Base-by-base conservation (phyloP, 2,888 invertebrate species). In the Glyphotaelius pellucidus region DNA sequence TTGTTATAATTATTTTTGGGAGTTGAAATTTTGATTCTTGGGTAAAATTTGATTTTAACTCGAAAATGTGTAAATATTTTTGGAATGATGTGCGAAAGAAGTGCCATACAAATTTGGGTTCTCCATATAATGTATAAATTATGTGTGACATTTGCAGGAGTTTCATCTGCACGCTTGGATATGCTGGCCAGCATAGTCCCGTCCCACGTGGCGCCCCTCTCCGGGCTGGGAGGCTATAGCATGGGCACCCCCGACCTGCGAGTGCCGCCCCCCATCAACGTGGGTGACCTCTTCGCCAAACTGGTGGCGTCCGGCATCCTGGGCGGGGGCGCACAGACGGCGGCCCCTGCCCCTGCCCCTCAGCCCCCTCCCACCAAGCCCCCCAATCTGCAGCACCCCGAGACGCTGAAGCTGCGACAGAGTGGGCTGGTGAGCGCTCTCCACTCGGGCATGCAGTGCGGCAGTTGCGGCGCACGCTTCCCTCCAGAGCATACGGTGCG, bases 371-470 rank as follows among this genome's bases (percentile, higher is more conserved):
- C 30, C 25, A 12, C 35, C 81, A 35, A 88, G 14, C 67, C n/a
- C 15, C 67, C 67, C 25, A 67, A 9, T 93, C 97, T 98, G 90
- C 95, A 96, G 87, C 97, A 96, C 94, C 96, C 98, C 0, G 98
- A 98, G 94, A 97, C 97, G 0, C 96, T 98, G 91, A 98, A 98
- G 96, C 96, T 97, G 97, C 97, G 95, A 52, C 98, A 99, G 94
- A 96, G 97, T 0, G 97, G 96, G 0, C 96, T 98, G 19, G 97
- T 98, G 25, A 94, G 96, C 0, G 95, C 95, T 12, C 95, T 99
- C 38, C 99, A 98, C 95, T 97, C 97, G 91, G 99, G 99, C 83
- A 98, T 99, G 97, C 99, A 99, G 95, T 99, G 99, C 95, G 98
- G 98, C 93, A 98, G 99, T 90, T 99, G 99, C 95, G 99, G 99